Evolutionary conservation across 2,113 vertebrate genomes (phyloP).

Genomic region (Phoxinus phoxinus): DNA sequence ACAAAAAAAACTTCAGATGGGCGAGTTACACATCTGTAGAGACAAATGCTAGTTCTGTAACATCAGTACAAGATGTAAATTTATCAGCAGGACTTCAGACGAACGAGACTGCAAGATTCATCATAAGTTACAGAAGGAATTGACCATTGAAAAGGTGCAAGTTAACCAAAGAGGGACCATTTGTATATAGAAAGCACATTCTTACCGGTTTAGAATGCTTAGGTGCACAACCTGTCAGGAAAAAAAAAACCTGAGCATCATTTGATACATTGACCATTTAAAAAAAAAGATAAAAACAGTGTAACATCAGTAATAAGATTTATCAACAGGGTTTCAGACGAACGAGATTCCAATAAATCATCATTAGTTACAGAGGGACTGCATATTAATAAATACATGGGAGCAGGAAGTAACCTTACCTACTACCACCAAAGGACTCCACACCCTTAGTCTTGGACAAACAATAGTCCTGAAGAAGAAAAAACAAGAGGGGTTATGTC

Average conservation of each 20-base stretch:
- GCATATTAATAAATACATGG: neutral
- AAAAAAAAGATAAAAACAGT: too few species aligned
- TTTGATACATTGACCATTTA: too few species aligned
- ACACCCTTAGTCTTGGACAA: neutral
- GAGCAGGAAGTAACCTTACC: neutral
- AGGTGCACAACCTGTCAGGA: too few species aligned
- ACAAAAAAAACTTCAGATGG: neutral
- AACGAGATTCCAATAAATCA: slow-evolving; percentile 86
- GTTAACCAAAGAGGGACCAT: too few species aligned
- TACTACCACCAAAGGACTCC: too few species aligned
- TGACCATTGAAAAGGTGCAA: too few species aligned
- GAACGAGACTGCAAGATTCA: slow-evolving; percentile 15
- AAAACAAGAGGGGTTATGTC: neutral
- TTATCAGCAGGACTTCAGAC: slow-evolving; percentile 18
- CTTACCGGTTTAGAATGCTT: too few species aligned
- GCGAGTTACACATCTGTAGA: neutral
- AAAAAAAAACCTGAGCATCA: too few species aligned
- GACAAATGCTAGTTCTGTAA: neutral
- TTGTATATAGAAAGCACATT: too few species aligned
- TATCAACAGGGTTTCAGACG: slow-evolving; percentile 88
- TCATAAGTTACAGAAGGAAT: slow-evolving; percentile 2
- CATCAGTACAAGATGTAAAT: neutral
- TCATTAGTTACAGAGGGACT: slow-evolving; percentile 59
- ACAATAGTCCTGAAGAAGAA: neutral
- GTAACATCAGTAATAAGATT: slow-evolving; percentile 63